Percentiles rank a stretch among this genome's conserved stretches.
Evolutionary conservation across 92 coral and sea anemone species (phyloP).

Genomic region (Zoanthus gigantus): DNA sequence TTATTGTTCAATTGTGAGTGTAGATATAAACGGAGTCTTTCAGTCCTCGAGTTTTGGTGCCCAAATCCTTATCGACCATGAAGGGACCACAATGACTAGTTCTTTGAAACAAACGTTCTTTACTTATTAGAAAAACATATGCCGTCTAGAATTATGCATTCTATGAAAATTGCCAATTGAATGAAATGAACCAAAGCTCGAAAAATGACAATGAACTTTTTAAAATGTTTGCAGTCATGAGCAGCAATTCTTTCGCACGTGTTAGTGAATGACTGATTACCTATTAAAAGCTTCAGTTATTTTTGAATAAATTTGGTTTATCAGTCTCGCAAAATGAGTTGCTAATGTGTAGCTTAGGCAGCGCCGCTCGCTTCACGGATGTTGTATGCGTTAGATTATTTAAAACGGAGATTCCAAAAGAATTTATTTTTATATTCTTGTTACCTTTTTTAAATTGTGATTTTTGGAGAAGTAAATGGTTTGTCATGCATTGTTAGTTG

Average conservation of each 20-base stretch:
- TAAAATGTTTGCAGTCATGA: not conserved
- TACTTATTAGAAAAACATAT: no score
- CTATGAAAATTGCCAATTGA: no score
- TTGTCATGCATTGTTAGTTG: not conserved
- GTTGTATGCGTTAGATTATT: constrained; percentile 32
- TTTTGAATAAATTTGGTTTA: not conserved
- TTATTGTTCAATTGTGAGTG: no score
- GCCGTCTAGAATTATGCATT: no score
- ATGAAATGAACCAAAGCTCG: no score
- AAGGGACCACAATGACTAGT: no score
- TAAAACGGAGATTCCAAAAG: constrained; percentile 27
- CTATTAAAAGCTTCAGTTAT: not conserved
- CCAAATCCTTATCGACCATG: no score
- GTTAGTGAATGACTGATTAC: not conserved
- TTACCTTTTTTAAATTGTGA: constrained; percentile 12
- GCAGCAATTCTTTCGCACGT: not conserved
- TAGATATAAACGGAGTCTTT: no score
- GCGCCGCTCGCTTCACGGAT: not conserved
- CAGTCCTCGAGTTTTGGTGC: no score
- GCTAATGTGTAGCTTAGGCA: not conserved
- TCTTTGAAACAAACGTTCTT: no score
- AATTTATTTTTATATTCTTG: constrained; percentile 45
- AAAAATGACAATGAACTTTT: no score
- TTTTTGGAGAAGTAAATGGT: constrained; percentile 1
- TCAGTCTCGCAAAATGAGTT: not conserved